phyloP scores from a whole-genome alignment of 2,797 vertebrate species.

The Acrocephalus scirpaceus region DNA sequence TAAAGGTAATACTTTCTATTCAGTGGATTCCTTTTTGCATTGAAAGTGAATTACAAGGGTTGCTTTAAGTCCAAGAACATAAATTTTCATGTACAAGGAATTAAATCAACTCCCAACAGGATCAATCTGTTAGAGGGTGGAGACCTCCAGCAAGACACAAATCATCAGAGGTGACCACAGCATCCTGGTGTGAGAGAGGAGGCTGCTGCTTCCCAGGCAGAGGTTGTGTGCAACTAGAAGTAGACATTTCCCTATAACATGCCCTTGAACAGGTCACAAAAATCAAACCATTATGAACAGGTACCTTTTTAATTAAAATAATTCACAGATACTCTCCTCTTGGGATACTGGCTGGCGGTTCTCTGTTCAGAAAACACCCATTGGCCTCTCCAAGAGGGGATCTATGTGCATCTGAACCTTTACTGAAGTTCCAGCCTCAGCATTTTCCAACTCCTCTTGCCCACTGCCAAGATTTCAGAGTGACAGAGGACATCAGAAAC shows the following conservation, averaged over 20 bases:
- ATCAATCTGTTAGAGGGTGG: not conserved
- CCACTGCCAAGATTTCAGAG: not conserved
- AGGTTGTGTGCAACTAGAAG: not conserved
- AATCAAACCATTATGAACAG: not conserved
- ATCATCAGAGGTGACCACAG: not conserved
- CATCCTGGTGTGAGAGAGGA: not conserved
- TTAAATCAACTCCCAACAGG: conserved; percentile 25
- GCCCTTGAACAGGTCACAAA: not conserved
- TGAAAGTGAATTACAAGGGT: conserved; percentile 39
- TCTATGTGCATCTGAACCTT: not conserved
- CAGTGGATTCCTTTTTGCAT: conserved; percentile 6
- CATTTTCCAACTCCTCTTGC: not conserved
- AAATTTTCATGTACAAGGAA: conserved; percentile 48
- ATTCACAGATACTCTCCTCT: not conserved
- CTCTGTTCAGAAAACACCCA: not conserved
- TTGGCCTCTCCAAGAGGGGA: not conserved
- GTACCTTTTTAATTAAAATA: not conserved
- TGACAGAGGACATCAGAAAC: not conserved
- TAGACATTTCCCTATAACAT: not conserved
- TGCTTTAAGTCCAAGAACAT: conserved; percentile 46
- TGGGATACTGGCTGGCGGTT: not conserved
- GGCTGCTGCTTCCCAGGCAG: not conserved
- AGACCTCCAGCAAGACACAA: conserved; percentile 24
- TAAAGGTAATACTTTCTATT: conserved; percentile 45
- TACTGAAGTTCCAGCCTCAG: not conserved